Base-by-base conservation (phyloP, 2,888 invertebrate genomes). In the Stenoptilia bipunctidactyla region DNA sequence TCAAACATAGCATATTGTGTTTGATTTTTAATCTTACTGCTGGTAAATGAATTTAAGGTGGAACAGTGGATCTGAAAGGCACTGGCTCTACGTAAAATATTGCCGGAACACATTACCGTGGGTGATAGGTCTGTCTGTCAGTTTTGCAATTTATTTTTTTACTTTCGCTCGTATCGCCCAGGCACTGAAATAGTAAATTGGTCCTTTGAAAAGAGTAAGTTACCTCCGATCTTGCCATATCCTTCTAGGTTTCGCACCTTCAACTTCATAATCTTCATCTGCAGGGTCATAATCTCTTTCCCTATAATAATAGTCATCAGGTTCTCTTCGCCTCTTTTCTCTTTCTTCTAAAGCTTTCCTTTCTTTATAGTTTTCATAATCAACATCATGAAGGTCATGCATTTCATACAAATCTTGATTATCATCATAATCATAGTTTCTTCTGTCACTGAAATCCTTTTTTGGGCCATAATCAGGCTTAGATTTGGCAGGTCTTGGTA, bases 361-460 rank as follows among this genome's bases (percentile, higher is more conserved):
- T 56, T 88, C 87, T 27, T 79, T 77, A 44, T 85, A 87, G 27
- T 80, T 82, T 40, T 80, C 79, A 40, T 68, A 77, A 36, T 83
- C 82, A 0, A 82, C 79, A 4, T 79, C 79, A 27, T 68, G 64
- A 0, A 83, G 56, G 40, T 83, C 80, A 15, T 77, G 80, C 77
- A 80, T 79, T 46, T 79, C 76, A 15, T 61, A 65, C 42, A 66
- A 59, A 30, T 86, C 85, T 2, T 12, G 30, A 30, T 9, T 9
- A n/a, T 64, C 69, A 15, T 69, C 57, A 0, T 34, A 14, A 27
- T 79, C 61, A 45, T 64, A 62, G 41, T 64, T 52, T 37, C 69
- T 61, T 10, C 54, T 55, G 1, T 69, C 71, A 1, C 72, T 68
- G 13, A 63, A 68, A 8, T 77, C 72, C 10, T 68, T 58, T 15